A percentile compares a stretch with the other conserved stretches of the same genome.
phyloP scores from a whole-genome alignment of 2,888 invertebrate species.

The Latheticus oryzae region DNA sequence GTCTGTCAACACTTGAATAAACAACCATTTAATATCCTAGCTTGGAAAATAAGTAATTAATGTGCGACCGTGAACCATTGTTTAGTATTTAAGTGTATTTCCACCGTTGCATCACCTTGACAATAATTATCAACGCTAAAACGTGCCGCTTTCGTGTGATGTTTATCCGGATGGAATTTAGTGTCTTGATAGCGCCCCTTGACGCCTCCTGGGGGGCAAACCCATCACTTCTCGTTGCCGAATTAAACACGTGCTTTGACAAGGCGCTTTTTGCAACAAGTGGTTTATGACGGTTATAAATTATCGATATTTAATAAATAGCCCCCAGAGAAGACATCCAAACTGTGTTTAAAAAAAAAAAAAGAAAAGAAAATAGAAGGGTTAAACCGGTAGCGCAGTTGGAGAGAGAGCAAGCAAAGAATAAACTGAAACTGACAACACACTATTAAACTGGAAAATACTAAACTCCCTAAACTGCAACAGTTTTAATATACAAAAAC shows the following conservation, averaged over 20 bases:
- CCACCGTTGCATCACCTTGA: constrained; percentile 33
- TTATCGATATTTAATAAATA: constrained; percentile 46
- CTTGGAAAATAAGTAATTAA: constrained; percentile 33
- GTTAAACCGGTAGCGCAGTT: constrained; percentile 17
- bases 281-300: constrained; percentile 48
- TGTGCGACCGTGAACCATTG: constrained; percentile 38
- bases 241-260: constrained; percentile 51
- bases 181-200: constrained; percentile 51
- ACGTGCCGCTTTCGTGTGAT: constrained; percentile 13
- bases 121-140: constrained; percentile 25
- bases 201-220: constrained; percentile 50
- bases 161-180: constrained; percentile 44
- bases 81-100: constrained; percentile 26
- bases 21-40: constrained; percentile 27
- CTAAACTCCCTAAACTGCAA: constrained; percentile 33
- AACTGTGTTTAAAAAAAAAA: not conserved
- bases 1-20: constrained; percentile 29
- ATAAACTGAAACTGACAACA: too few species aligned
- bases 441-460: too few species aligned
- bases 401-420: too few species aligned
- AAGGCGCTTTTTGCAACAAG: constrained; percentile 46
- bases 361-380: not conserved
- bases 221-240: constrained; percentile 46
- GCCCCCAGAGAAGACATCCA: constrained; percentile 1
- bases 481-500: constrained; percentile 46